A percentile compares a stretch with the other conserved stretches of the same genome.
Evolutionary conservation across 1,140 invertebrate genomes (phyloP).

Genomic region (Drosophila equinoxialis): DNA sequence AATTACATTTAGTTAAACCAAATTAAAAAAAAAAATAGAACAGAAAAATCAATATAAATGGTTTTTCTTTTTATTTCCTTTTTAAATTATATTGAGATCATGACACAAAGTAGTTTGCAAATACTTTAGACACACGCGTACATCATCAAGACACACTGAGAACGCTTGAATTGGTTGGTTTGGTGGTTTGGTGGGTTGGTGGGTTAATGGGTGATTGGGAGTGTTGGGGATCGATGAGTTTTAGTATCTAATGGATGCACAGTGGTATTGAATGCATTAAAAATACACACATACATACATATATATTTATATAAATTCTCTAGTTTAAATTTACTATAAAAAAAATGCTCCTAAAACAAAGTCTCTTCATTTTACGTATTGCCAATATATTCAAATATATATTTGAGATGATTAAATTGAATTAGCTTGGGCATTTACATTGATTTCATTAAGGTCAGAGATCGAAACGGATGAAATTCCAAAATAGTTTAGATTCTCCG

Average conservation of each 20-base stretch:
- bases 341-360: constrained; percentile 31
- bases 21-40: constrained; percentile 31
- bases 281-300: constrained; percentile 23
- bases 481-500: too few relatives aligned
- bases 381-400: constrained; percentile 56
- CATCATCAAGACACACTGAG: constrained; percentile 69
- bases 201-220: background rate
- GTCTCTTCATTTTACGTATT: constrained; percentile 59
- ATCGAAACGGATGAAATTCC: too few relatives aligned
- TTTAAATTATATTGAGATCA: constrained; percentile 71
- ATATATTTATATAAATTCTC: constrained; percentile 30
- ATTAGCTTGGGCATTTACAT: background rate
- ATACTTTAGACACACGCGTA: constrained; percentile 75
- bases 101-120: constrained; percentile 71
- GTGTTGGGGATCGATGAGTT: constrained; percentile 5
- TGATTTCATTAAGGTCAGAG: background rate
- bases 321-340: constrained; percentile 58
- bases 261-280: constrained; percentile 22
- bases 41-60: constrained; percentile 46
- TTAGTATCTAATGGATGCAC: constrained; percentile 53
- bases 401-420: constrained; percentile 16
- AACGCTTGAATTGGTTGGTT: constrained; percentile 70
- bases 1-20: constrained; percentile 70
- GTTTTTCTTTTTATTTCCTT: background rate
- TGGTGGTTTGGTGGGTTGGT: constrained; percentile 17